Percentiles rank a stretch among this genome's conserved stretches.
Conservation (phyloP, 2,888 invertebrate species). For the Noctua comes region DNA sequence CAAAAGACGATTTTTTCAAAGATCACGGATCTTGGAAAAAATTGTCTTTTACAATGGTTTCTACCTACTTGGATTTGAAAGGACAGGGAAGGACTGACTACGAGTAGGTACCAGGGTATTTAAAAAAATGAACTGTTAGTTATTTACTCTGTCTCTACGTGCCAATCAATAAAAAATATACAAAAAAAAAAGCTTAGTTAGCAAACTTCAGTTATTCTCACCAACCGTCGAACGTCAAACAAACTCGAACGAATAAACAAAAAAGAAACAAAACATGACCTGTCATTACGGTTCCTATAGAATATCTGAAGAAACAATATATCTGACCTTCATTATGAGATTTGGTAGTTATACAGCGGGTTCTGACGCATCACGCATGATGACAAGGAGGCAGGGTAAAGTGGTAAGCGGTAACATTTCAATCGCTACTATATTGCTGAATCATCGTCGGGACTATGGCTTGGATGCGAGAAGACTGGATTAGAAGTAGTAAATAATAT, state of each 20-base stretch:
- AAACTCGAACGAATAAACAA: constrained; percentile 38
- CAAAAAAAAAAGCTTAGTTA: constrained; percentile 1
- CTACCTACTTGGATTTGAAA: background rate
- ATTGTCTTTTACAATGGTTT: background rate
- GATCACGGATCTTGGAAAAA: background rate
- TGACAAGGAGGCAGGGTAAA: constrained; percentile 70
- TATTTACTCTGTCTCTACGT: background rate
- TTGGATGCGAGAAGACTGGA: constrained; percentile 58
- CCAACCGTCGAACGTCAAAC: constrained; percentile 37
- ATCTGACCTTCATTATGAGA: constrained; percentile 63
- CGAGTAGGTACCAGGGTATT: background rate
- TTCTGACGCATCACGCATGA: constrained; percentile 65
- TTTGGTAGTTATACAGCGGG: constrained; percentile 63
- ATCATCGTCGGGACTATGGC: constrained; percentile 68
- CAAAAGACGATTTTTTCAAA: no score
- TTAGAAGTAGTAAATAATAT: constrained; percentile 29
- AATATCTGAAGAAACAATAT: constrained; percentile 63
- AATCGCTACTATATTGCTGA: constrained; percentile 73
- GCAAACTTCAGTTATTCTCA: constrained; percentile 15
- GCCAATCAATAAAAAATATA: background rate
- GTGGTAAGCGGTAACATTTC: constrained; percentile 75
- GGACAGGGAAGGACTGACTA: background rate
- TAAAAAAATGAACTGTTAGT: background rate
- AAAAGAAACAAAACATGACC: constrained; percentile 60
- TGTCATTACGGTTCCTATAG: constrained; percentile 52